Conservation (phyloP, 2,113 vertebrate genomes). For the Oryzias curvinotus region DNA sequence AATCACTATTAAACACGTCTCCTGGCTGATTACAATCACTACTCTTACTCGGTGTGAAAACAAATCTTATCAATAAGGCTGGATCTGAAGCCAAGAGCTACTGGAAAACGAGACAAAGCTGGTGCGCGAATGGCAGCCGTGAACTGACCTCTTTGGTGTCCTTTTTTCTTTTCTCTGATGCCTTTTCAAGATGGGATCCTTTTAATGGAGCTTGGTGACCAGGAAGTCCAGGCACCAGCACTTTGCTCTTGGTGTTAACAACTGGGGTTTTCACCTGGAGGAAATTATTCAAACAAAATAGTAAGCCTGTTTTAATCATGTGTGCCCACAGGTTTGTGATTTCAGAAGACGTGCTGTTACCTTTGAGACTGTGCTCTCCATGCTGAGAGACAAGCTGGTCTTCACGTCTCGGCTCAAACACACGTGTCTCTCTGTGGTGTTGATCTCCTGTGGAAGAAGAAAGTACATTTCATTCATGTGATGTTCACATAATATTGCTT, state of each 20-base stretch:
- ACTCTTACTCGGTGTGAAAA: neutral
- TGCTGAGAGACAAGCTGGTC: slow-evolving; percentile 82
- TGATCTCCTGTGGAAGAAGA: slow-evolving; percentile 78
- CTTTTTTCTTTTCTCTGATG: slow-evolving; percentile 85
- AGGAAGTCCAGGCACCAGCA: slow-evolving; percentile 92
- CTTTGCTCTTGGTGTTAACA: slow-evolving; percentile 83
- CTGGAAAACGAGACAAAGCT: neutral
- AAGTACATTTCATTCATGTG: neutral
- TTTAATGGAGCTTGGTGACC: slow-evolving; percentile 86
- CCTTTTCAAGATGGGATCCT: slow-evolving; percentile 40
- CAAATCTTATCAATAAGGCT: neutral
- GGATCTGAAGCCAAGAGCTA: neutral
- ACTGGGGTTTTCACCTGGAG: slow-evolving; percentile 90
- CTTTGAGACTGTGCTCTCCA: slow-evolving; percentile 88
- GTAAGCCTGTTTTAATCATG: neutral
- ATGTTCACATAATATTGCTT: neutral
- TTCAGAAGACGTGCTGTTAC: slow-evolving; percentile 66
- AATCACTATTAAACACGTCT: neutral
- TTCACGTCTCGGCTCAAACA: slow-evolving; percentile 90
- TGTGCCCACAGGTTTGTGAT: neutral
- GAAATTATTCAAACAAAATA: neutral
- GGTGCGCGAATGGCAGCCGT: no score
- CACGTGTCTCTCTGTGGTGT: slow-evolving; percentile 84
- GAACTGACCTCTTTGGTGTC: slow-evolving; percentile 82
- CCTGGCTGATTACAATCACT: neutral